Conservation (phyloP, 1,140 invertebrate species). For the Bicyclus anynana region DNA sequence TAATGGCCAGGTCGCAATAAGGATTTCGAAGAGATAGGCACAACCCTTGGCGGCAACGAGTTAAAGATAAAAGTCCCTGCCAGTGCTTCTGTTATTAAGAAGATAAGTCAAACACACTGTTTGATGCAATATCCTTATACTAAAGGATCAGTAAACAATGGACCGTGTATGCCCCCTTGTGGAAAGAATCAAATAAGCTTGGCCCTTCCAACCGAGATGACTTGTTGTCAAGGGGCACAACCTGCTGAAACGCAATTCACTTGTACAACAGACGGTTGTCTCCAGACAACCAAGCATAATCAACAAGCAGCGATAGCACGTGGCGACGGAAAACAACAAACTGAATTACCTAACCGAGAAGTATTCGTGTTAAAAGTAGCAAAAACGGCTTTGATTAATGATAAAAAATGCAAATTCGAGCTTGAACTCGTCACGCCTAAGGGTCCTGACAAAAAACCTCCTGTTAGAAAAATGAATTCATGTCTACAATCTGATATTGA, state of each 20-base stretch:
- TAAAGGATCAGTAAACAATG: slow-evolving; percentile 34
- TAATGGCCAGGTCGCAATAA: slow-evolving; percentile 68
- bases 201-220: slow-evolving; percentile 48
- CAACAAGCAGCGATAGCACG: slow-evolving; percentile 40
- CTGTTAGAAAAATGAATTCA: slow-evolving; percentile 46
- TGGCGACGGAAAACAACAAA: slow-evolving; percentile 37
- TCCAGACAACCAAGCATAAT: slow-evolving; percentile 50
- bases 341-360: slow-evolving; percentile 45
- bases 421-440: slow-evolving; percentile 63
- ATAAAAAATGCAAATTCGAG: slow-evolving; percentile 64
- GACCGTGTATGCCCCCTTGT: slow-evolving; percentile 53
- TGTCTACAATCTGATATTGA: slow-evolving; percentile 57
- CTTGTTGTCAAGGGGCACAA: slow-evolving; percentile 48
- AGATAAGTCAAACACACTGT: slow-evolving; percentile 69
- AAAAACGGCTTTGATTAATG: slow-evolving; percentile 64
- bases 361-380: slow-evolving; percentile 66
- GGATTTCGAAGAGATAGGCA: slow-evolving; percentile 67
- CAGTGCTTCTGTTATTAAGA: slow-evolving; percentile 60
- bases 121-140: slow-evolving; percentile 54
- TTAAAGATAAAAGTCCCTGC: slow-evolving; percentile 68
- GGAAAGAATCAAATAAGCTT: slow-evolving; percentile 68
- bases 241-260: slow-evolving; percentile 61
- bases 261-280: slow-evolving; percentile 64
- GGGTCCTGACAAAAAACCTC: slow-evolving; percentile 51
- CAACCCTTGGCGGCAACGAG: slow-evolving; percentile 57